Evolutionary conservation across 2,888 invertebrate genomes (phyloP), one percentile per base, ranked within the genome.

Genomic region (Toxonevra muliebris): DNA sequence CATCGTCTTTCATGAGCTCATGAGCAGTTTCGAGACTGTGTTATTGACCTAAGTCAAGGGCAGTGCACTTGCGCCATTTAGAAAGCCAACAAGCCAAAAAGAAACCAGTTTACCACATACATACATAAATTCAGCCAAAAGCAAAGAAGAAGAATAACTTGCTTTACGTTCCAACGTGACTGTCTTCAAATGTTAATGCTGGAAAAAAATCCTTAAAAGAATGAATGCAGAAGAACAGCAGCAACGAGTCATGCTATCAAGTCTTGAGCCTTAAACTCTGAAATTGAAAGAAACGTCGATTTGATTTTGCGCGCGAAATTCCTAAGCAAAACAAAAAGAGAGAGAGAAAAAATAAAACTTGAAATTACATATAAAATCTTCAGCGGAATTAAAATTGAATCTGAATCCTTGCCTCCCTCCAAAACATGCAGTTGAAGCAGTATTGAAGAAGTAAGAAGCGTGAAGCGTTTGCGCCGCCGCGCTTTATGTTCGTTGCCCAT

Each of bases 11-110:
- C 9, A 19, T 30, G 30, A 30, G 30, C 30, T 7, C 30, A 30
- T 30, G 30, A 30, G 30, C n/a, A 12, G 0, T 8, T 58, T 4
- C 30, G 5, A 20, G 19, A 11, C 73, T 30, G 76, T 77, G 83
- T 77, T 82, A 80, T 78, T 82, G 83, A 83, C 83, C 83, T 75
- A 79, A 81, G 81, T 79, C 83, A 83, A 82, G 82, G 83, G 80
- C 82, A 81, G 77, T 80, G 80, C 77, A 80, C 80, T 81, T 76
- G 78, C 66, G 70, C 71, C 61, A 70, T 67, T 70, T 67, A 57
- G 69, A 41, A 68, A 66, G 61, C 69, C 60, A 70, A 71, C 71
- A 59, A 55, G 40, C 55, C 45, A 12, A 45, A 43, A 10, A 15
- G 30, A 30, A 30, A 30, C 30, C 30, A 30, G 30, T 30, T 30